These are phyloP conservation scores for Neoascia interrupta DNA, from an alignment of 2,888 invertebrate genomes.

Conservation along the genomic window DNA sequence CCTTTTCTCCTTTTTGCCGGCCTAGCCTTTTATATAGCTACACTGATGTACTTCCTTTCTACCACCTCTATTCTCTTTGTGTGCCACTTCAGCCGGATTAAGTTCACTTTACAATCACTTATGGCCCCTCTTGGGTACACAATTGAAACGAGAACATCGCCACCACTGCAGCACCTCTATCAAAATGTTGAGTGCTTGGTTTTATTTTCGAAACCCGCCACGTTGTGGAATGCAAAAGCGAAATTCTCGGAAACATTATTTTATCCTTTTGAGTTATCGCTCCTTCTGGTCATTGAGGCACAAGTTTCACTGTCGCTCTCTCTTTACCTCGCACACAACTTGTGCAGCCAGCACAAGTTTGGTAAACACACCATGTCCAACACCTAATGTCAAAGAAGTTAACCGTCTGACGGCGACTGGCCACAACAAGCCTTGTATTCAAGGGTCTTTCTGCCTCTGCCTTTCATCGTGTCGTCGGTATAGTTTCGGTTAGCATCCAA, in stretches of 20 bases:
- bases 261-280: conserved; percentile 25
- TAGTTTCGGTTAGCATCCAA: background rate
- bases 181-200: conserved; percentile 4
- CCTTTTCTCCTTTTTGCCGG: too few species aligned
- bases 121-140: too few species aligned
- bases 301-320: too few species aligned
- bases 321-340: conserved; percentile 22
- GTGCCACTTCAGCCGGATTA: too few species aligned
- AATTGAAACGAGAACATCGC: too few species aligned
- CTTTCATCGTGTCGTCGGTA: background rate
- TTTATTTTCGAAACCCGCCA: conserved; percentile 16
- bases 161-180: too few species aligned
- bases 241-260: conserved; percentile 51
- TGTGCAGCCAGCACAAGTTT: too few species aligned
- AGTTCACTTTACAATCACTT: too few species aligned
- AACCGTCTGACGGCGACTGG: conserved; percentile 12
- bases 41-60: too few species aligned
- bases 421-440: conserved; percentile 7
- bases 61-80: too few species aligned
- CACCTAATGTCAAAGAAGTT: conserved; percentile 47
- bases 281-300: too few species aligned
- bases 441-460: conserved; percentile 10
- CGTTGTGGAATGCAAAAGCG: conserved; percentile 34
- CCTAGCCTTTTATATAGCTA: too few species aligned
- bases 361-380: conserved; percentile 54